Evolutionary conservation across 2,797 vertebrate genomes (phyloP).

Genomic region (Mormyrops boulengeri): DNA sequence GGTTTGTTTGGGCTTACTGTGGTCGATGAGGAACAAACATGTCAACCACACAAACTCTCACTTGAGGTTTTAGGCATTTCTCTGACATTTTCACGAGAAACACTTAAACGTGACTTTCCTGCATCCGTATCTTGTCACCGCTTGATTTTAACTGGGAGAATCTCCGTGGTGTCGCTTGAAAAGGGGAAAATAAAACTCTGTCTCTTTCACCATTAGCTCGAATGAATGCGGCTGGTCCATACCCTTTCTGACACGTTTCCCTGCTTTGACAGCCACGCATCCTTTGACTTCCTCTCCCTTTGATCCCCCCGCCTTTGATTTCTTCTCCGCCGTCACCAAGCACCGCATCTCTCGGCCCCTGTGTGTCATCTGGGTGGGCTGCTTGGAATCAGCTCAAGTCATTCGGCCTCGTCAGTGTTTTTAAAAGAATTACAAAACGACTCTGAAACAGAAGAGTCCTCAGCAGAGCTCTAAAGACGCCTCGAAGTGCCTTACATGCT

Average conservation of each 20-base stretch:
- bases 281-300: background rate
- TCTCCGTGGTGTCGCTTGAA: background rate
- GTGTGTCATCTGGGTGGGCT: background rate
- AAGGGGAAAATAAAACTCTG: background rate
- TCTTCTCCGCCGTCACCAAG: background rate
- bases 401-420: background rate
- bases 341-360: background rate
- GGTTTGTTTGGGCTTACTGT: background rate
- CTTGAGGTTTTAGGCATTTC: background rate
- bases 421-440: background rate
- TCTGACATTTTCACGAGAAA: background rate
- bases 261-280: background rate
- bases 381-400: background rate
- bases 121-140: background rate
- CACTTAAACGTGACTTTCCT: background rate
- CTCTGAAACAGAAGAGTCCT: background rate
- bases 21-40: background rate
- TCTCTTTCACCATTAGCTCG: background rate
- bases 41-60: background rate
- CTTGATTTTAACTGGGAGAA: background rate
- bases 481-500: background rate
- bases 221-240: background rate
- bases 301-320: background rate
- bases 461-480: background rate
- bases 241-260: background rate